Conservation (phyloP, 2,113 vertebrate species). For the Albula glossodonta region DNA sequence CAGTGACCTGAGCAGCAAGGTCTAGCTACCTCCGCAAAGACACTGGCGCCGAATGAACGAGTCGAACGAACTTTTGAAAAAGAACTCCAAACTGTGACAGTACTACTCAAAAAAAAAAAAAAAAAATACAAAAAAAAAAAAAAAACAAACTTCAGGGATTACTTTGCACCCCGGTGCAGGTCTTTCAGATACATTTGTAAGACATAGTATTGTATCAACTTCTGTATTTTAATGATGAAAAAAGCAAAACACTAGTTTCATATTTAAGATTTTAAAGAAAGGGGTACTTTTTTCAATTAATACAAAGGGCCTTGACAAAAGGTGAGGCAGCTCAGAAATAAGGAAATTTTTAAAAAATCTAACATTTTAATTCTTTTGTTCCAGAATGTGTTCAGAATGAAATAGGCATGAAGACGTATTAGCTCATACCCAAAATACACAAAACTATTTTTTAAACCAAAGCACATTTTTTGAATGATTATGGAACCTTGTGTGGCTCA, state of each 20-base stretch:
- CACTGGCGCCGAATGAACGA: slow-evolving; percentile 50
- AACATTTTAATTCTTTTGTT: slow-evolving; percentile 75
- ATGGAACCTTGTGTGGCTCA: slow-evolving; percentile 92
- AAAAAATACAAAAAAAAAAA: too few relatives aligned
- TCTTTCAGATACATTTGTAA: slow-evolving; percentile 86
- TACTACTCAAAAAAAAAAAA: slow-evolving; percentile 78
- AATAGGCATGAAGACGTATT: slow-evolving; percentile 84
- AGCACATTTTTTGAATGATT: slow-evolving; percentile 95
- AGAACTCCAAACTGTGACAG: slow-evolving; percentile 84
- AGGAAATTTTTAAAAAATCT: slow-evolving; percentile 53
- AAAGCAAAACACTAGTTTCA: slow-evolving; percentile 98
- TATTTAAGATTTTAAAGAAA: slow-evolving; percentile 86
- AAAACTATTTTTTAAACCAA: slow-evolving; percentile 99
- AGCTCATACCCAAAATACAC: slow-evolving; percentile 98
- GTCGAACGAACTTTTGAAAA: slow-evolving; percentile 63
- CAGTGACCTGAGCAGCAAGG: slow-evolving; percentile 75
- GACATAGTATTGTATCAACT: slow-evolving; percentile 94
- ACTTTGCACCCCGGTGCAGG: slow-evolving; percentile 78
- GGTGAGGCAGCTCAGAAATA: slow-evolving; percentile 76
- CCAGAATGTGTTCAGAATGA: slow-evolving; percentile 84
- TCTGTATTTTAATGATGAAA: slow-evolving; percentile 95
- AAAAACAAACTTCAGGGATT: slow-evolving; percentile 83
- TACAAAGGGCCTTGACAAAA: slow-evolving; percentile 83
- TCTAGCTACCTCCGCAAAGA: slow-evolving; percentile 65
- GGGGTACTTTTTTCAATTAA: slow-evolving; percentile 72